Evolutionary conservation across 2,797 vertebrate genomes (phyloP).

Genomic region (Allenopithecus nigroviridis): DNA sequence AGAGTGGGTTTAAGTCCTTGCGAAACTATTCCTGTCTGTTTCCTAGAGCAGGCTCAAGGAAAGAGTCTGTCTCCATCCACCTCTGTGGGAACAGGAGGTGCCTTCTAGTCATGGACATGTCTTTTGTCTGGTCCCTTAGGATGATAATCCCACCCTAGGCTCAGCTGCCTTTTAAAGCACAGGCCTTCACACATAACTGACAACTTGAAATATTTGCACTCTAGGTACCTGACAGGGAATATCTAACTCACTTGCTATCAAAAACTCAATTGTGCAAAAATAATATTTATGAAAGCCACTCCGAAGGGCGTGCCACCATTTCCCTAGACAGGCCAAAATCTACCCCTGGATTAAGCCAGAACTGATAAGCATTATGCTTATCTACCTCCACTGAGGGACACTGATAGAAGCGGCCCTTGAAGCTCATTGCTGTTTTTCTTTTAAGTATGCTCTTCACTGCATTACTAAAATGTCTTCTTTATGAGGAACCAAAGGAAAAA

Average conservation of each 20-base stretch:
- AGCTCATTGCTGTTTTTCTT: background rate
- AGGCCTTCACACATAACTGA: background rate
- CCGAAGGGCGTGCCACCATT: background rate
- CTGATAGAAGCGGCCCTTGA: background rate
- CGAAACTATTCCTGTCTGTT: background rate
- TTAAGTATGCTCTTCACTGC: background rate
- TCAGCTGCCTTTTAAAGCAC: slow-evolving; percentile 45
- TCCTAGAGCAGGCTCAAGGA: background rate
- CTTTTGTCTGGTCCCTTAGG: background rate
- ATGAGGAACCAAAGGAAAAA: background rate
- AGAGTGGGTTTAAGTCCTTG: background rate
- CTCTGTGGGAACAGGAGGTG: background rate
- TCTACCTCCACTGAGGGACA: background rate
- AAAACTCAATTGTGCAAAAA: slow-evolving; percentile 52
- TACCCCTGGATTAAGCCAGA: background rate
- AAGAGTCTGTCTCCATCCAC: background rate
- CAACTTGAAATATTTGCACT: slow-evolving; percentile 40
- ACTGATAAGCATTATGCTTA: background rate
- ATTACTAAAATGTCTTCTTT: background rate
- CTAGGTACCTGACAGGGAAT: slow-evolving; percentile 13
- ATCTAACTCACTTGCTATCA: slow-evolving; percentile 41
- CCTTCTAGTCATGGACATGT: background rate
- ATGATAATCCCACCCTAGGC: background rate
- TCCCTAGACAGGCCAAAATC: background rate
- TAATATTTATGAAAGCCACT: background rate